phyloP scores from a whole-genome alignment of 2,113 vertebrate genomes.

The Cryptoleucopteryx plumbea region DNA sequence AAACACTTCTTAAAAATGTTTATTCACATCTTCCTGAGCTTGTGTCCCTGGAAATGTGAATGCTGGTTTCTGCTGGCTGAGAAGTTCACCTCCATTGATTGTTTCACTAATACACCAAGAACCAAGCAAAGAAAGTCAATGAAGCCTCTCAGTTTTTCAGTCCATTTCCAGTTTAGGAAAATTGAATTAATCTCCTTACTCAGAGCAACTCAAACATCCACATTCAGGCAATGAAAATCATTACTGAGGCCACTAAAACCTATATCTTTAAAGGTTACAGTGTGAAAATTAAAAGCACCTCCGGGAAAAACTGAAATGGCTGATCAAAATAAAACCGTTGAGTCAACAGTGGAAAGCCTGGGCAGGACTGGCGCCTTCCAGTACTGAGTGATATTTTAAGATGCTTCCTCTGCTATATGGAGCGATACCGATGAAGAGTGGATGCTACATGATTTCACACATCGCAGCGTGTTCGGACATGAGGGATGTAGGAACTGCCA shows the following conservation, averaged over 20 bases:
- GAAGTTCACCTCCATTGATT: conserved; percentile 10
- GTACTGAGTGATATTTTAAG: neutral
- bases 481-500: neutral
- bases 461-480: accelerated
- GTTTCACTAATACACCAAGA: neutral
- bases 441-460: accelerated
- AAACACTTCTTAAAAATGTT: neutral
- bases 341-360: neutral
- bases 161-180: conserved; percentile 38
- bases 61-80: neutral
- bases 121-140: conserved; percentile 20
- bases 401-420: neutral
- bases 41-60: neutral
- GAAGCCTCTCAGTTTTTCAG: neutral
- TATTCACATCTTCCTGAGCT: neutral
- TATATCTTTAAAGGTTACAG: conserved; percentile 66
- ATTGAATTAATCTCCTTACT: conserved; percentile 38
- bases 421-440: accelerated
- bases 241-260: conserved; percentile 4
- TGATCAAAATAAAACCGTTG: conserved; percentile 47
- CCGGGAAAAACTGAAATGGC: conserved; percentile 3
- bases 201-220: conserved; percentile 15
- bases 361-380: neutral
- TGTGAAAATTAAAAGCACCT: conserved; percentile 38
- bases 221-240: conserved; percentile 57